Percentiles rank a stretch among this genome's conserved stretches.
phyloP scores from a whole-genome alignment of 2,888 invertebrate species.

The Pardosa pseudoannulata region DNA sequence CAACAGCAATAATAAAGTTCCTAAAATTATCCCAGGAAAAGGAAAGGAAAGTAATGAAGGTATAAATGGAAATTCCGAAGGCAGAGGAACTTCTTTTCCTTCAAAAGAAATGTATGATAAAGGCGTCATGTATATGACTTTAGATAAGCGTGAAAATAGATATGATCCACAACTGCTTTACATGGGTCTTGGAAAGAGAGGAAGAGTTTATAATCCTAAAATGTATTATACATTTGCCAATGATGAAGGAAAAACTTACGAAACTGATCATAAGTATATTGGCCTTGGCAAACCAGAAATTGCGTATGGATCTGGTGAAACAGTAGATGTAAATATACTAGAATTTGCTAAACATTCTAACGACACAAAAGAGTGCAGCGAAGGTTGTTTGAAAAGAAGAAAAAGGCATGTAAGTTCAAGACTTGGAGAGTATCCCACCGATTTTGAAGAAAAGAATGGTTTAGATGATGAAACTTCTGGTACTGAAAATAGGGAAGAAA shows the following conservation, averaged over 20 bases:
- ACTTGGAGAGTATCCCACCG: background rate
- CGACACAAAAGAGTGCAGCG: background rate
- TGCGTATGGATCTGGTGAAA: background rate
- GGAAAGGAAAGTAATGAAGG: too few relatives aligned
- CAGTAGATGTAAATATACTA: background rate
- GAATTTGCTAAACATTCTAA: background rate
- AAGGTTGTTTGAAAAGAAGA: background rate
- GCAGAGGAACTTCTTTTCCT: too few relatives aligned
- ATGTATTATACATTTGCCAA: background rate
- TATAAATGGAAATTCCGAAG: too few relatives aligned
- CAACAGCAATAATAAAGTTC: too few relatives aligned
- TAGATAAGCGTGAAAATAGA: background rate
- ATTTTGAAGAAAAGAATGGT: background rate
- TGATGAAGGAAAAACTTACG: background rate
- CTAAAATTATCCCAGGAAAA: too few relatives aligned
- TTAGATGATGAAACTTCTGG: background rate
- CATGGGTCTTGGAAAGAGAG: background rate
- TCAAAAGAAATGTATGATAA: background rate
- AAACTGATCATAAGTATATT: background rate
- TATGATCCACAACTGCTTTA: constrained; percentile 20
- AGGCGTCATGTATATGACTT: too few relatives aligned
- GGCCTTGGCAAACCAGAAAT: background rate
- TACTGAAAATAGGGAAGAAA: background rate
- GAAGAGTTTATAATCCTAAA: background rate
- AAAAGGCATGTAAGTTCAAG: background rate